phyloP scores from a whole-genome alignment of 2,797 vertebrate genomes.

The Hoplostethus mediterraneus region DNA sequence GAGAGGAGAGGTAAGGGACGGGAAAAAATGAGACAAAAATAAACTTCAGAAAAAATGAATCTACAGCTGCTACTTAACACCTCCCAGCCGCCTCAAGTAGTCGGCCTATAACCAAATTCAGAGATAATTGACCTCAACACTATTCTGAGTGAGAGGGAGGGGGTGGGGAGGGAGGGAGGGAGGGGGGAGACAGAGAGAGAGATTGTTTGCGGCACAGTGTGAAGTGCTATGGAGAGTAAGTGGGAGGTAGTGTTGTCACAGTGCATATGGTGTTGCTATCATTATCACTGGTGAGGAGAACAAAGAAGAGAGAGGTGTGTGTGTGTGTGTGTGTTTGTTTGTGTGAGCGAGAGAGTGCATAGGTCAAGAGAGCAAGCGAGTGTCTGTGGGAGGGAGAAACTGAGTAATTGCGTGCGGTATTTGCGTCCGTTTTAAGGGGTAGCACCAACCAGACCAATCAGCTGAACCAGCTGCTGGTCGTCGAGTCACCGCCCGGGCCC shows the following conservation, averaged over 20 bases:
- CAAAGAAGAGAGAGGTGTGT: slow-evolving; percentile 43
- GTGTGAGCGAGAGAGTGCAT: slow-evolving; percentile 29
- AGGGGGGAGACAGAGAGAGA: slow-evolving; percentile 40
- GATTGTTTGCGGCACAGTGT: slow-evolving; percentile 37
- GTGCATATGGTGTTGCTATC: slow-evolving; percentile 69
- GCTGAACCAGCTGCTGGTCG: slow-evolving; percentile 29
- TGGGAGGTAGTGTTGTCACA: slow-evolving; percentile 75
- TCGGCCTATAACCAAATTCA: slow-evolving; percentile 67
- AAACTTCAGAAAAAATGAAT: slow-evolving; percentile 29
- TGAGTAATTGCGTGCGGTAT: slow-evolving; percentile 1
- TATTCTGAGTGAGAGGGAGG: slow-evolving; percentile 53
- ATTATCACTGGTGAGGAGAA: slow-evolving; percentile 62
- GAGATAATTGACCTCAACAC: slow-evolving; percentile 79
- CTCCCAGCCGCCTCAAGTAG: slow-evolving; percentile 39
- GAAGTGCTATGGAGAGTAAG: slow-evolving; percentile 57
- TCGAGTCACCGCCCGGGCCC: slow-evolving; percentile 10
- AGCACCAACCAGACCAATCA: background rate
- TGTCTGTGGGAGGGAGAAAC: background rate
- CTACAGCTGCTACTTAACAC: slow-evolving; percentile 57
- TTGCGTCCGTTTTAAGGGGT: slow-evolving; percentile 28
- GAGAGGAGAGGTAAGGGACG: slow-evolving; percentile 6
- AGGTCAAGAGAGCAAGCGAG: slow-evolving; percentile 48
- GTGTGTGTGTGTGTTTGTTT: background rate
- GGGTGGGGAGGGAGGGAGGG: slow-evolving; percentile 29
- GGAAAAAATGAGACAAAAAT: slow-evolving; percentile 6